A percentile compares a stretch with the other conserved stretches of the same genome.
phyloP scores from a whole-genome alignment of 2,888 invertebrate genomes.

The Hedya salicella region DNA sequence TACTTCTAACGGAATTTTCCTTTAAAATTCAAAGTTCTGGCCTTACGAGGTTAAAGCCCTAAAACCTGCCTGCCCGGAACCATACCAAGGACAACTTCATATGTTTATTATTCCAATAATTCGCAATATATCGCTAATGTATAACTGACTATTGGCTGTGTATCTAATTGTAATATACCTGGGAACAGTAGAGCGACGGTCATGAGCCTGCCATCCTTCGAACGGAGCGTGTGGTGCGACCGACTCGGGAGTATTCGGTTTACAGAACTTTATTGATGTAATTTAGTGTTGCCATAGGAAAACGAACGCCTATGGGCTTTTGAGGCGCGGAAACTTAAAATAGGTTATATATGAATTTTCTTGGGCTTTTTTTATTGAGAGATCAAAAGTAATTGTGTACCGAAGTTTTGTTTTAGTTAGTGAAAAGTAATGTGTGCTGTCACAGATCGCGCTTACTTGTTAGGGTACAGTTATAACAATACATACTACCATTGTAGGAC shows the following conservation, averaged over 20 bases:
- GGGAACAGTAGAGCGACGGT: conserved; percentile 33
- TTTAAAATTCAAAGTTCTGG: too few species aligned
- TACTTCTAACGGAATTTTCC: too few species aligned
- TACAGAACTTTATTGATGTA: background rate
- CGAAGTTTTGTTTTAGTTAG: too few species aligned
- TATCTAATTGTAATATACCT: conserved; percentile 25
- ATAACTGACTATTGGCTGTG: conserved; percentile 35
- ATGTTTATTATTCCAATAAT: conserved; percentile 20
- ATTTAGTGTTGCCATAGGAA: background rate
- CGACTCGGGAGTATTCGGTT: background rate
- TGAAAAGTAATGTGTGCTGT: too few species aligned
- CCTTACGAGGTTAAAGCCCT: too few species aligned
- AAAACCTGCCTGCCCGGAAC: background rate
- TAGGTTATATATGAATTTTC: too few species aligned
- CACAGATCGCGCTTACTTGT: too few species aligned
- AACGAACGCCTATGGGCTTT: background rate
- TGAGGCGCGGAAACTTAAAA: too few species aligned
- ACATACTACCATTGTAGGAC: too few species aligned
- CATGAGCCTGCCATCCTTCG: conserved; percentile 17
- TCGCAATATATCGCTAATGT: conserved; percentile 23
- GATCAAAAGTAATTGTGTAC: too few species aligned
- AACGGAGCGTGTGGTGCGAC: background rate
- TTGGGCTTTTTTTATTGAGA: too few species aligned
- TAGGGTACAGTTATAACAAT: too few species aligned
- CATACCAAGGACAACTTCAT: conserved; percentile 2